Evolutionary conservation across 2,113 vertebrate species (phyloP).

Genomic region (Zingel zingel): DNA sequence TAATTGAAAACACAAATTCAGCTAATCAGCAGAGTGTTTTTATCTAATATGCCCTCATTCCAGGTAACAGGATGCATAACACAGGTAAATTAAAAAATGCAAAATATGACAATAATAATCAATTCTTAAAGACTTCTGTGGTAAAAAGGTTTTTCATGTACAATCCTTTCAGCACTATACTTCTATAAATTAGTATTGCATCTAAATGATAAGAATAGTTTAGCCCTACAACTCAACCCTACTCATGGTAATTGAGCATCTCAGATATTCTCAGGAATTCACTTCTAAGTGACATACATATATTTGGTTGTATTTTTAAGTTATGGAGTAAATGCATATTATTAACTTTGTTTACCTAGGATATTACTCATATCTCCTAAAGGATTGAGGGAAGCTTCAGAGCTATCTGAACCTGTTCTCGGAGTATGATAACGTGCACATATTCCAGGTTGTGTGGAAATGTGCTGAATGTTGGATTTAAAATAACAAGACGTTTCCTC

Average conservation of each 20-base stretch:
- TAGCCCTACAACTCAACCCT: neutral
- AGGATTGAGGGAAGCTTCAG: neutral
- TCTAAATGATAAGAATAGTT: neutral
- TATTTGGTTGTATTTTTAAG: neutral
- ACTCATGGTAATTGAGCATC: neutral
- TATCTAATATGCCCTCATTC: neutral
- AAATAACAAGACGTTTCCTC: neutral
- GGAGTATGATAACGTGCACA: neutral
- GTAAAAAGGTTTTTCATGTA: neutral
- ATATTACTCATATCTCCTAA: neutral
- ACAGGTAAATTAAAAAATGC: neutral
- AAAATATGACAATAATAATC: neutral
- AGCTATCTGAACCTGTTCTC: neutral
- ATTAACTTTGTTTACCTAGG: neutral
- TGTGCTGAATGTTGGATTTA: neutral
- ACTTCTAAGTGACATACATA: neutral
- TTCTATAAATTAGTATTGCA: neutral
- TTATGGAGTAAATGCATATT: neutral
- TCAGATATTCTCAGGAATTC: neutral
- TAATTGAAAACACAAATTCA: neutral
- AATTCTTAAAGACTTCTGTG: neutral
- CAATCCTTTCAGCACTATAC: neutral
- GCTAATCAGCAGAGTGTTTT: neutral
- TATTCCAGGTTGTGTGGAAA: slow-evolving; percentile 11
- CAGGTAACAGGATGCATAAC: neutral